Evolutionary conservation across 2,113 vertebrate species (phyloP), one percentile per base, ranked within the genome.

Genomic region (Merops nubicus): DNA sequence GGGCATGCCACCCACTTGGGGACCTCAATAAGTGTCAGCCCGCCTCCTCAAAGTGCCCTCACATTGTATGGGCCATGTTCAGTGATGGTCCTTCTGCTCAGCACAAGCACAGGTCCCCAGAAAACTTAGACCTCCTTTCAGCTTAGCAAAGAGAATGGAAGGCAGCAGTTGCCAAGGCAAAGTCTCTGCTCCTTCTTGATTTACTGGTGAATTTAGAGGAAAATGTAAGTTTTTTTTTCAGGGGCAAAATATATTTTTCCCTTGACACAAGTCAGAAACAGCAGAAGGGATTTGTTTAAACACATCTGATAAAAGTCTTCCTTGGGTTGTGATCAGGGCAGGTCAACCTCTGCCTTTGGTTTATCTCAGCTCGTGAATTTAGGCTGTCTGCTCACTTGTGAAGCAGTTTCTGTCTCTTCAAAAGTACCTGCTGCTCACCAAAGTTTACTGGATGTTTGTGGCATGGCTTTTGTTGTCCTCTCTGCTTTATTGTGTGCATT

Each of bases 221-320:
- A 75, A n/a, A 48, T 0, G 13, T 26, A 43, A 82, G 14, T 50
- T 60, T 82, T 47, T 48, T n/a, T 74, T 94, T 81, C 47, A n/a
- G 31, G 50, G n/a, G 21, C 3, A 64, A 91, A 91, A 96, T 79
- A 43, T 64, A 76, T 94, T 88, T 85, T 79, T 21, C 85, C 88
- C 85, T 85, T 76, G 92, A 87, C 65, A 48, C 34, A 40, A 87
- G 60, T 85, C 74, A 89, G 88, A 86, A 95, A 78, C 38, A 25
- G 3, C 57, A 3, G 4, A 76, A 82, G 48, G 57, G 82, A 76
- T 94, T 97, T 97, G 92, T 85, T 82, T 83, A 70, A 91, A 89
- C 77, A 82, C 56, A 40, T 76, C 77, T 82, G 88, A 95, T 85
- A 60, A 65, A 90, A 93, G 51, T 76, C 85, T 91, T 90, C 33